Conservation (phyloP, 2,113 vertebrate genomes). For the Lepisosteus osseus region DNA sequence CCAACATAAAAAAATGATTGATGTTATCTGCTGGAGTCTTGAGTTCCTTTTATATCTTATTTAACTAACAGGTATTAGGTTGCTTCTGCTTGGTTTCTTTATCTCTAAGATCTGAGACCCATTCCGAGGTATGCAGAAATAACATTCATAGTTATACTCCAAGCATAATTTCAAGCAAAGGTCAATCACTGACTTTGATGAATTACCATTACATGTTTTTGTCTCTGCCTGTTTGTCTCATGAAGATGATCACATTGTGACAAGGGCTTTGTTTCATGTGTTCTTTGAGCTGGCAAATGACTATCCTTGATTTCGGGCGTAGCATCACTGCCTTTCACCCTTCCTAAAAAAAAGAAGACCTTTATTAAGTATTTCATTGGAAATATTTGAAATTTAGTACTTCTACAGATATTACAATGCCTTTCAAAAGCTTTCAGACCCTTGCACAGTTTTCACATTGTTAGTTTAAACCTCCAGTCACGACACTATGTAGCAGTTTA, state of each 20-base stretch:
- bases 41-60: no score
- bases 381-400: no score
- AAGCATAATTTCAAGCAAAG: not conserved
- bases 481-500: no score
- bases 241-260: constrained; percentile 48
- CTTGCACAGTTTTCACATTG: no score
- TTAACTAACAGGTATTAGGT: not conserved
- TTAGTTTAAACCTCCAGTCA: no score
- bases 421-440: no score
- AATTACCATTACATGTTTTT: constrained; percentile 57
- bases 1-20: no score
- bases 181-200: not conserved
- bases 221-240: constrained; percentile 45
- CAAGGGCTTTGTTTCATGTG: constrained; percentile 43
- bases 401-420: no score
- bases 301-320: not conserved
- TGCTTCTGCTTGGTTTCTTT: not conserved
- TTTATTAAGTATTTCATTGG: not conserved
- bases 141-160: not conserved
- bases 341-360: constrained; percentile 44
- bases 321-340: constrained; percentile 56
- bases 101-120: not conserved
- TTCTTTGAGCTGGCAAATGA: constrained; percentile 21
- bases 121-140: not conserved
- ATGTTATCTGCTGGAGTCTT: no score